These are phyloP conservation scores for Phyllotis vaccarum DNA, from an alignment of 2,797 vertebrate genomes.

Conservation along the genomic window DNA sequence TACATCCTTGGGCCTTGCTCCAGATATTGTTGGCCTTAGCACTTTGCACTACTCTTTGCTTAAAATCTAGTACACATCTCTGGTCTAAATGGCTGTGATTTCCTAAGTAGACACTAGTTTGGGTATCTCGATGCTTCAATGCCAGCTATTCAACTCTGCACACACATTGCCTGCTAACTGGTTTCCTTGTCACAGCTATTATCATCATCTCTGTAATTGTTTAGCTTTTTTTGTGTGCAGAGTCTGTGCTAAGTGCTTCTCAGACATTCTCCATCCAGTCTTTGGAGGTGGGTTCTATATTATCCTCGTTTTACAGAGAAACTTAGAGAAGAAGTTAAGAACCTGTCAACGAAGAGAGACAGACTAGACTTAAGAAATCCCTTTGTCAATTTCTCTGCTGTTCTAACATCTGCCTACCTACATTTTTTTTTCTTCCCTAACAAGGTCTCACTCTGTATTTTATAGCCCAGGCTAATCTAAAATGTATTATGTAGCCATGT, in stretches of 20 bases:
- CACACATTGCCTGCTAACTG: not conserved
- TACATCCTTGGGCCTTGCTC: not conserved
- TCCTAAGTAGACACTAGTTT: not conserved
- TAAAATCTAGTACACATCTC: not conserved
- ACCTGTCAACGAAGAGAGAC: not conserved
- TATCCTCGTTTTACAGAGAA: slow-evolving; percentile 7
- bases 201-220: not conserved
- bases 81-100: not conserved
- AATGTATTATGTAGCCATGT: not conserved
- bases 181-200: not conserved
- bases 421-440: not conserved
- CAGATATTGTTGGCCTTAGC: not conserved
- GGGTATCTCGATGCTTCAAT: not conserved
- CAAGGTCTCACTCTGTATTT: not conserved
- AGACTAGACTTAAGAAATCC: not conserved
- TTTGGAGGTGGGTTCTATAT: not conserved
- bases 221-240: not conserved
- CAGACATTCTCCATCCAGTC: not conserved
- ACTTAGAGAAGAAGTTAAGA: not conserved
- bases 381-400: not conserved
- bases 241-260: slow-evolving; percentile 3
- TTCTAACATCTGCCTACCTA: not conserved
- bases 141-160: not conserved
- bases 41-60: not conserved
- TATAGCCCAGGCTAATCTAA: not conserved